A percentile compares a stretch with the other conserved stretches of the same genome.
Evolutionary conservation across 2,113 vertebrate genomes (phyloP).

Genomic region (Grammomys surdaster): DNA sequence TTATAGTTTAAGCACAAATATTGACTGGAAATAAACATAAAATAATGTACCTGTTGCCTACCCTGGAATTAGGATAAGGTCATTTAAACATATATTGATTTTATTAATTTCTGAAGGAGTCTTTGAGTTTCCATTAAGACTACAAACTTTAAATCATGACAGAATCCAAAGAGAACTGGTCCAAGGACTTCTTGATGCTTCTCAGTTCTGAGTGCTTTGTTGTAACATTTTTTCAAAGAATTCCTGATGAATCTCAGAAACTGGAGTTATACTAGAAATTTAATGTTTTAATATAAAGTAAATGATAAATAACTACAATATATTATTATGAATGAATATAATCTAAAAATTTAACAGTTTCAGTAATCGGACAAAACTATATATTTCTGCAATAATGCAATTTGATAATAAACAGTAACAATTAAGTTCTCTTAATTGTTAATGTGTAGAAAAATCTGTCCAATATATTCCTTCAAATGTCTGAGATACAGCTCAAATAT

Average conservation of each 20-base stretch:
- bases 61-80: not conserved
- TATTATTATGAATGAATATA: not conserved
- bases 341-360: not conserved
- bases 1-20: not conserved
- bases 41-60: not conserved
- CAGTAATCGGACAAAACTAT: not conserved
- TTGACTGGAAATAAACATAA: constrained; percentile 15
- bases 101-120: not conserved
- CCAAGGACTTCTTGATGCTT: not conserved
- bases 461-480: not conserved
- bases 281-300: not conserved
- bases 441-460: not conserved
- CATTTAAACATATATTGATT: not conserved
- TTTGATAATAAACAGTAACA: not conserved
- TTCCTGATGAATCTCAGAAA: not conserved
- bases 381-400: not conserved
- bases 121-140: not conserved
- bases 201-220: not conserved
- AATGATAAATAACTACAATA: not conserved
- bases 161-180: not conserved
- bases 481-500: not conserved
- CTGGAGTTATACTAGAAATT: not conserved
- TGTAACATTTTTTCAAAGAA: not conserved
- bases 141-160: not conserved
- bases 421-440: not conserved